Base-by-base conservation (phyloP, 2,797 vertebrate species). In the Typhlichthys subterraneus region DNA sequence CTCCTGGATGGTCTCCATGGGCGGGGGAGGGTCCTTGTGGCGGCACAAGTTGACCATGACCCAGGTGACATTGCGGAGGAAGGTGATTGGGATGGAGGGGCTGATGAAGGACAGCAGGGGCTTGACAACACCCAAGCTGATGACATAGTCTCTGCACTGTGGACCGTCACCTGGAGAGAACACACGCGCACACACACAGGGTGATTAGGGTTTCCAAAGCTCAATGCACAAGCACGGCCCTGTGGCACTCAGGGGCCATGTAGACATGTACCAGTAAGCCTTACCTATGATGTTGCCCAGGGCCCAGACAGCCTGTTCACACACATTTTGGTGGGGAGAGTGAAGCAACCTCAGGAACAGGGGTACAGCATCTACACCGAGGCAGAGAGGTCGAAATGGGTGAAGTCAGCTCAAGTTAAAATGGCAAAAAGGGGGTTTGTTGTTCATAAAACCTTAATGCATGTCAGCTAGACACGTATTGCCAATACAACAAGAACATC, bases 1-100 rank as follows among this genome's bases (percentile, higher is more conserved):
- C 96, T 99, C 97, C 87, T 99, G 98, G 86, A 99, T 99, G 29
- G 98, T 99, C 83, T 99, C 98, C 98, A 99, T 99, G 1, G 98
- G 96, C 0, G 98, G 98, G n/a, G 98, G 98, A 12, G 98, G 98
- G 79, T 99, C 98, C 89, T 99, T 99, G 91, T 99, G 97, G 79
- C 98, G 97, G 85, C 98, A 99, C 83, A 99, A 90, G 80, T 99
- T 99, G 75, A 99, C 97, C 97, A 99, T 99, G 82, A 99, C 98
- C 98, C 98, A 99, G 57, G 98, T 99, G 86, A 99, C 98, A 53
- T 99, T 99, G 90, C 98, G 95, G 81, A 99, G 94, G 91, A 99
- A 99, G 78, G 97, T 99, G 91, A 99, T 99, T 75, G 98, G 98
- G 87, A 99, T 99, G 90, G 97, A 97, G 75, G 97, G 98, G 86